Conservation (phyloP, 2,113 vertebrate genomes). For the Arizona elegans region DNA sequence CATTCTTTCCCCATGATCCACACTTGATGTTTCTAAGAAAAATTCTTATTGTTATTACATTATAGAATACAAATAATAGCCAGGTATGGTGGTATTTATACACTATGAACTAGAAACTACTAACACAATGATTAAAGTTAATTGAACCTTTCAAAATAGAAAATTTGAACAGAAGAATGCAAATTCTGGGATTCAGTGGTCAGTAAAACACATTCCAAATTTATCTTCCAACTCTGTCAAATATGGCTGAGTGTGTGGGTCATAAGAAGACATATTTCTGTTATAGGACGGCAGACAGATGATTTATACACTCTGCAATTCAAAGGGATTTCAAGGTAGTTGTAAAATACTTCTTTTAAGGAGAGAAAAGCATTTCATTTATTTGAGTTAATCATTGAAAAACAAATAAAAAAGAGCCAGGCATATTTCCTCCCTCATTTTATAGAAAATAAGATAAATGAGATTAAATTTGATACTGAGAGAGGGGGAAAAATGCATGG, state of each 20-base stretch:
- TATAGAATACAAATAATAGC: neutral
- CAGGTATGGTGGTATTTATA: neutral
- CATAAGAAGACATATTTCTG: conserved; percentile 67
- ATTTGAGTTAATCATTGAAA: conserved; percentile 58
- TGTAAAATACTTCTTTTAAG: conserved; percentile 63
- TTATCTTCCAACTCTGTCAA: conserved; percentile 69
- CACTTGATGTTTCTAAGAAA: neutral
- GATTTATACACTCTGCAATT: conserved; percentile 69
- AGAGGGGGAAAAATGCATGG: conserved; percentile 44
- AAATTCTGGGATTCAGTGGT: conserved; percentile 51
- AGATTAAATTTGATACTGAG: conserved; percentile 43
- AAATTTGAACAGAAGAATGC: neutral
- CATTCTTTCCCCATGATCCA: neutral
- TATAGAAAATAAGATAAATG: conserved; percentile 47
- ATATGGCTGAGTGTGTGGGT: conserved; percentile 62
- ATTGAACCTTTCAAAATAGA: neutral
- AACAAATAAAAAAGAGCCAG: conserved; percentile 48
- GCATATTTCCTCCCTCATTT: conserved; percentile 17
- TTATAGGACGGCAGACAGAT: conserved; percentile 65
- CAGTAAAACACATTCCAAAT: conserved; percentile 68
- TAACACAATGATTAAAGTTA: neutral
- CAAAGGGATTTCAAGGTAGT: conserved; percentile 67
- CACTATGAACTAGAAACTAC: neutral
- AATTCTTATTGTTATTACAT: neutral
- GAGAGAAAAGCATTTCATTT: conserved; percentile 48